Evolutionary conservation across 1,140 invertebrate species (phyloP), one percentile per base, ranked within the genome.

Genomic region (Pinna nobilis): DNA sequence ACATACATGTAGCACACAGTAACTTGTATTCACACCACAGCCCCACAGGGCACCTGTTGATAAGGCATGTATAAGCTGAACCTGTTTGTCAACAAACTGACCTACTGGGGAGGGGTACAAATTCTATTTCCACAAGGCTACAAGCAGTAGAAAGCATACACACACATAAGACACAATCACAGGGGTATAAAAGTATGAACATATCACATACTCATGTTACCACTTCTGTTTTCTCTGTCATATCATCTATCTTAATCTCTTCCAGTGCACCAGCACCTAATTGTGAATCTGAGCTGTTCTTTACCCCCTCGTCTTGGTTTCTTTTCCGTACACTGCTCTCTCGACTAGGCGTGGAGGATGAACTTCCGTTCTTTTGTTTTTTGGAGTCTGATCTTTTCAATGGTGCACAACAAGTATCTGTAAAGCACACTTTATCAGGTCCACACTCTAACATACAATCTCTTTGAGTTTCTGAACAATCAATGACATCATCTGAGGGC

Each of bases 391-490:
- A n/a, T 59, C 55, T 74, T 41, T 76, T 77, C n/a, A n/a, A n/a
- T n/a, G 35, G 68, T 13, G 37, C 77, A 70, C 80, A 82, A 55
- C 80, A 82, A 2, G 80, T 82, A 63, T 81, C 70, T 11, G 65
- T 59, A 44, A 69, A 72, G 41, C 80, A 82, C 1, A 37, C 37
- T 49, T 76, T 78, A 49, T 81, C 80, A 7, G 80, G 80, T 18
- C 80, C 80, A 72, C 80, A 82, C 30, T 82, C 80, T 30, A 82
- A 63, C 3, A 69, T 65, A 47, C 80, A 82, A 50, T 74, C 71
- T 20, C 72, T 35, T 11, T 53, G 7, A 23, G 50, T 25, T 2
- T 9, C 20, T n/a, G 33, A n/a, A n/a, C 32, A 35, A 15, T 35
- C 70, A n/a, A 33, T n/a, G 9, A 30, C 55, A 33, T 59, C 28